Evolutionary conservation across 1,140 invertebrate species (phyloP).

Genomic region (Diabrotica virgifera): DNA sequence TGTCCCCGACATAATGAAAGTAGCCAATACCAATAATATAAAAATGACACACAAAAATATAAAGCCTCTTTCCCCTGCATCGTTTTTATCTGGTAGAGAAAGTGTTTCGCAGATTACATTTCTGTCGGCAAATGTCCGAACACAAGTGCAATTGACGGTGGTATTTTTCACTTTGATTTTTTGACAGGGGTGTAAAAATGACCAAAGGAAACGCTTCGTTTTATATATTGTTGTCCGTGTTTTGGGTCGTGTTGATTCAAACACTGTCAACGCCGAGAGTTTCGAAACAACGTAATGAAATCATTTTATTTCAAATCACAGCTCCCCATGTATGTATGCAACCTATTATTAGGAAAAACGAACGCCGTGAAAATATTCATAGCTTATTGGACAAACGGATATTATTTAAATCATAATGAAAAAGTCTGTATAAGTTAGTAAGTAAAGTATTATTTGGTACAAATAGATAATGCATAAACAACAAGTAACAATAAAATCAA

Average conservation of each 20-base stretch:
- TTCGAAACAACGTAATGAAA: neutral
- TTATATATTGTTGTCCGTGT: conserved; percentile 19
- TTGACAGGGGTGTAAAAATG: conserved; percentile 42
- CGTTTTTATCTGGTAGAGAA: conserved; percentile 6
- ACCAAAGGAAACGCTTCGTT: conserved; percentile 36
- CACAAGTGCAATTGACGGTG: conserved; percentile 40
- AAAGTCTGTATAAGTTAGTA: too few species aligned
- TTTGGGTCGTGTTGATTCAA: conserved; percentile 9
- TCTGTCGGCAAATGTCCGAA: conserved; percentile 14
- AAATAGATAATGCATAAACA: too few species aligned
- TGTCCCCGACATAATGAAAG: too few species aligned
- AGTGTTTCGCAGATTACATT: conserved; percentile 13
- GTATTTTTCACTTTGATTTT: conserved; percentile 44
- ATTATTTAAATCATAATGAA: too few species aligned
- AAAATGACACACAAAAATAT: neutral
- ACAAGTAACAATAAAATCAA: too few species aligned
- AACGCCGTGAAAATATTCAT: too few species aligned
- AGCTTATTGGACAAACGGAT: too few species aligned
- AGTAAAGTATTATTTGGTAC: too few species aligned
- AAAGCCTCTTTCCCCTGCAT: neutral
- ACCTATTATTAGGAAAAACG: too few species aligned
- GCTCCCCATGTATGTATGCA: too few species aligned
- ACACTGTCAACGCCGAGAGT: neutral
- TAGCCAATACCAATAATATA: neutral
- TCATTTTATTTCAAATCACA: too few species aligned